These are phyloP conservation scores for Zenarchopterus dispar DNA, from an alignment of 2,797 vertebrate genomes.

Conservation along the genomic window DNA sequence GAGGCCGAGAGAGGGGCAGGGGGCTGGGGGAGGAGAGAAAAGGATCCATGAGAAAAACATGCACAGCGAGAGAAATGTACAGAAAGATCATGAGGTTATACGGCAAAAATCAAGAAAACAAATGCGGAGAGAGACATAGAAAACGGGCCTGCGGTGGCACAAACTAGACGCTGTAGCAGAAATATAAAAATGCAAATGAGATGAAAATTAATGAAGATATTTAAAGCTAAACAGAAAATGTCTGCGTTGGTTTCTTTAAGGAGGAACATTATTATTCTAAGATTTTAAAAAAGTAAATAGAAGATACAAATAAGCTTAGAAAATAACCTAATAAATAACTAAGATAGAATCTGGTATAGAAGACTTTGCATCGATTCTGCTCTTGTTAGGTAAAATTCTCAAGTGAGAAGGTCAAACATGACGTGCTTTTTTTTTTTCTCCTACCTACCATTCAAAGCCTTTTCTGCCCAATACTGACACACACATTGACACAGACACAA, in stretches of 20 bases:
- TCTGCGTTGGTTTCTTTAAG: constrained; percentile 6
- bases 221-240: constrained; percentile 5
- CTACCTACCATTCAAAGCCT: constrained; percentile 32
- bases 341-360: constrained; percentile 35
- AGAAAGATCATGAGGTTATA: constrained; percentile 35
- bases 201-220: constrained; percentile 26
- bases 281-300: constrained; percentile 4
- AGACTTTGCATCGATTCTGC: constrained; percentile 35
- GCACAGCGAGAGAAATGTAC: constrained; percentile 39
- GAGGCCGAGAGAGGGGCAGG: constrained; percentile 46
- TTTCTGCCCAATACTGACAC: constrained; percentile 44
- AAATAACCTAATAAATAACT: no score
- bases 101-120: constrained; percentile 23
- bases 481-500: constrained; percentile 39
- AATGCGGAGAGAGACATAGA: constrained; percentile 17
- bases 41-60: constrained; percentile 50
- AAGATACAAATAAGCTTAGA: neutral
- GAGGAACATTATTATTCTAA: constrained; percentile 7
- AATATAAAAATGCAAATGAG: constrained; percentile 11
- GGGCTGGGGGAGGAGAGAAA: constrained; percentile 30
- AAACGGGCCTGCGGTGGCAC: constrained; percentile 60
- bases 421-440: constrained; percentile 38
- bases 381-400: constrained; percentile 44
- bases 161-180: constrained; percentile 34
- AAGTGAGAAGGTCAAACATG: constrained; percentile 71